Evolutionary conservation across 2,797 vertebrate species (phyloP).

Genomic region (Carapus acus): DNA sequence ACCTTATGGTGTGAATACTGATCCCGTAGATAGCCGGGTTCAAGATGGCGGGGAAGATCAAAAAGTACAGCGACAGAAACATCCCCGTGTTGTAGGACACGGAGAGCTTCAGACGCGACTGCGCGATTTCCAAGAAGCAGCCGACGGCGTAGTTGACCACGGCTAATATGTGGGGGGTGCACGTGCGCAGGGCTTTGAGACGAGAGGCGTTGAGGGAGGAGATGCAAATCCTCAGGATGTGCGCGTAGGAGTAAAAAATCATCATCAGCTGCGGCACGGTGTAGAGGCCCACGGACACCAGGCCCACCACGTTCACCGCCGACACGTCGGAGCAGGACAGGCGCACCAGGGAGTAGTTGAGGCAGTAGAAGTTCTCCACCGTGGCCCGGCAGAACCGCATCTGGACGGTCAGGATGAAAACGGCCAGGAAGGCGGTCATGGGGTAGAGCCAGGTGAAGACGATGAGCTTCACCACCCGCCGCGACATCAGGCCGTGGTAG

Average conservation of each 20-base stretch:
- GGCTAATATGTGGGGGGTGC: conserved; percentile 47
- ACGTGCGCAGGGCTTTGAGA: conserved; percentile 53
- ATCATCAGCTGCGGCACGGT: conserved; percentile 37
- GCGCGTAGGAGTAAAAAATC: conserved; percentile 50
- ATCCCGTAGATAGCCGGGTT: conserved; percentile 52
- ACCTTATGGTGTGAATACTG: conserved; percentile 30
- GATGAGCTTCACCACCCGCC: conserved; percentile 36
- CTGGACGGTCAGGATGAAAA: conserved; percentile 32
- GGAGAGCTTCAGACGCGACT: conserved; percentile 37
- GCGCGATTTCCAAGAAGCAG: conserved; percentile 53
- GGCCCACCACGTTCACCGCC: conserved; percentile 33
- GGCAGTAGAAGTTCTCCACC: conserved; percentile 49
- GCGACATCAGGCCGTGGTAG: conserved; percentile 51
- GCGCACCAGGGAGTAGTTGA: conserved; percentile 45
- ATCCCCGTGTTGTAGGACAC: conserved; percentile 28
- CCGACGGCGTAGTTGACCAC: conserved; percentile 42
- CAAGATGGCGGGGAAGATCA: conserved; percentile 50
- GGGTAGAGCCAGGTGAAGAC: conserved; percentile 51
- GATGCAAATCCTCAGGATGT: conserved; percentile 50
- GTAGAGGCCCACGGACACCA: conserved; percentile 20
- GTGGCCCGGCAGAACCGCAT: conserved; percentile 36
- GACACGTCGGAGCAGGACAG: conserved; percentile 45
- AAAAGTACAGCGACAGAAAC: conserved; percentile 53
- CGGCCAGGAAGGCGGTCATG: conserved; percentile 30
- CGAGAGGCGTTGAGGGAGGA: conserved; percentile 30